Base-by-base conservation (phyloP, 2,113 vertebrate species). In the Pardalotus punctatus region DNA sequence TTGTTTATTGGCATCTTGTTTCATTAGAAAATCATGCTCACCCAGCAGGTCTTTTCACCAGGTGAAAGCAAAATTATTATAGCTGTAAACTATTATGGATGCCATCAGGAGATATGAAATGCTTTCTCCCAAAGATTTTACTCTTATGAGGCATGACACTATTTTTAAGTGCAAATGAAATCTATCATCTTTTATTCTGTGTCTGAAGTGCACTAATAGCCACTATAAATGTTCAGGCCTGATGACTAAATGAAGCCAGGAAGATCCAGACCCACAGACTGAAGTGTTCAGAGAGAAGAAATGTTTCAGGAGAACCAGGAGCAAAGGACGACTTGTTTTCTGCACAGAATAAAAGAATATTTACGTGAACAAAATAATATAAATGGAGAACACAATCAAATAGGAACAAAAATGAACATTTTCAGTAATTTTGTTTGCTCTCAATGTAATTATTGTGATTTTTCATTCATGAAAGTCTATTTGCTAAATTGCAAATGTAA, bases 101-200 rank as follows among this genome's bases (percentile, higher is more conserved):
- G 22, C 7, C 35, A 60, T 82, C 81, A 78, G 35, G 23, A 76
- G 5, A 69, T 74, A 88, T 47, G 79, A 88, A 91, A 71, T 78
- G 23, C 38, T 36, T 56, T 95, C 38, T 93, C 81, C 21, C 9
- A 87, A 86, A 85, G 17, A 81, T 87, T 94, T 95, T 89, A 71
- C 24, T 91, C 20, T 83, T 93, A 88, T 61, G 29, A 21, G 18
- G 20, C 23, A 71, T 71, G 94, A 71, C 19, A 43, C 24, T 89
- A 50, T 87, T 79, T 94, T 96, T 61, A 95, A 89, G 66, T 70
- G 47, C 50, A 91, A 60, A 92, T 91, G 33, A 87, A 95, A 66
- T 81, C 43, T 80, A 33, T 72, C 22, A 53, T 62, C 12, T 61
- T 91, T 84, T 67, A 31, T 77, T 87, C 16, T 66, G 31, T 53